Percentiles rank a stretch among this genome's conserved stretches.
These are phyloP conservation scores for Ancistrus triradiatus DNA, from an alignment of 2,113 vertebrate species.

Conservation along the genomic window DNA sequence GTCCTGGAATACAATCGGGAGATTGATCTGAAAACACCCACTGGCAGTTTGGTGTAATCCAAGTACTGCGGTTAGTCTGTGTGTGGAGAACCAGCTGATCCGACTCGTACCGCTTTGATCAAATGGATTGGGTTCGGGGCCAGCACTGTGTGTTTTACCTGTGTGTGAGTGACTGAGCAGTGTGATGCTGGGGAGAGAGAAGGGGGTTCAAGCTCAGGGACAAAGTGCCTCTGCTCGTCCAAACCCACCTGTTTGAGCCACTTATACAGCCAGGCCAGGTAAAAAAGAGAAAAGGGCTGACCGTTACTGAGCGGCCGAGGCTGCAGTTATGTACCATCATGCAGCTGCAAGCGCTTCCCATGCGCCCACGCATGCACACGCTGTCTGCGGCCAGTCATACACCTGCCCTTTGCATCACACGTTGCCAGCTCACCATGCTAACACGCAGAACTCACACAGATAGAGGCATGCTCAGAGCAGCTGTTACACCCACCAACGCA, in stretches of 20 bases:
- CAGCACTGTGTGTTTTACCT: slow-evolving; percentile 44
- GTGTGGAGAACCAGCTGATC: slow-evolving; percentile 3
- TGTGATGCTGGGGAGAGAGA: slow-evolving; percentile 41
- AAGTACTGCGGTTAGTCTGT: slow-evolving; percentile 5
- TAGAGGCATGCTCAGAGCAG: slow-evolving; percentile 66
- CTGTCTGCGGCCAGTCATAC: slow-evolving; percentile 46
- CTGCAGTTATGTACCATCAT: slow-evolving; percentile 60
- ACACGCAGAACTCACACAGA: slow-evolving; percentile 59
- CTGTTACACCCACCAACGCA: slow-evolving; percentile 44
- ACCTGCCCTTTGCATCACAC: slow-evolving; percentile 34
- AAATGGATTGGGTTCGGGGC: slow-evolving; percentile 18
- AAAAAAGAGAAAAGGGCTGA: slow-evolving; percentile 73
- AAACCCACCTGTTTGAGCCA: slow-evolving; percentile 75
- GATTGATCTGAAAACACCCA: neutral
- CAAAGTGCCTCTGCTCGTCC: slow-evolving; percentile 57
- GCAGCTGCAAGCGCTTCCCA: slow-evolving; percentile 63
- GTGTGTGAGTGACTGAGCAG: slow-evolving; percentile 44
- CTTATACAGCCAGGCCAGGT: slow-evolving; percentile 68
- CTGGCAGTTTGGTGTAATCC: neutral
- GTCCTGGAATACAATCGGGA: neutral
- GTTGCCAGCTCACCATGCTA: slow-evolving; percentile 68
- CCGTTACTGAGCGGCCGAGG: slow-evolving; percentile 68
- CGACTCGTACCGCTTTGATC: slow-evolving; percentile 16
- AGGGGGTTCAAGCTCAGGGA: slow-evolving; percentile 50
- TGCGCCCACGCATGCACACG: slow-evolving; percentile 69